phyloP scores from a whole-genome alignment of 37 sponge, comb jelly and placozoan genomes.

The Dysidea cf. avara region DNA sequence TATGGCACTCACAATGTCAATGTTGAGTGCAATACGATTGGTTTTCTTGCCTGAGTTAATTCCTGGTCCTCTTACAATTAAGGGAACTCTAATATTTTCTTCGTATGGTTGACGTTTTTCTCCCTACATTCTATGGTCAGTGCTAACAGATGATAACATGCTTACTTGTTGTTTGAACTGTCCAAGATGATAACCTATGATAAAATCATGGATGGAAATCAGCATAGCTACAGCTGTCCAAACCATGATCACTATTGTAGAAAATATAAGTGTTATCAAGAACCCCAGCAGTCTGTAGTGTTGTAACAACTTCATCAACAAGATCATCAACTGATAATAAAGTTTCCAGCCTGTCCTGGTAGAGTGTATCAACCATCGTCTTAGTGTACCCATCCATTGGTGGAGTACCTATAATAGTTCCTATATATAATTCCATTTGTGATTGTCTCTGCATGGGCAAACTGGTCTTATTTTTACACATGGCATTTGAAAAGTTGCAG shows the following conservation, averaged over 20 bases:
- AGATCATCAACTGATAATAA: slow-evolving; percentile 77
- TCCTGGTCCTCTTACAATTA: slow-evolving; percentile 78
- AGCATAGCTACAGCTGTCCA: not conserved
- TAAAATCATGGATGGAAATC: not conserved
- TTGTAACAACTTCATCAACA: slow-evolving; percentile 48
- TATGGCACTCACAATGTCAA: slow-evolving; percentile 59
- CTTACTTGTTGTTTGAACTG: slow-evolving; percentile 81
- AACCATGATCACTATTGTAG: slow-evolving; percentile 89
- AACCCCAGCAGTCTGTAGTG: slow-evolving; percentile 47
- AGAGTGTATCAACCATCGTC: slow-evolving; percentile 46
- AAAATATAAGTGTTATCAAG: slow-evolving; percentile 80
- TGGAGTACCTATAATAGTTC: slow-evolving; percentile 73
- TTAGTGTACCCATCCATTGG: slow-evolving; percentile 18
- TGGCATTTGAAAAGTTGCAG: too few species aligned
- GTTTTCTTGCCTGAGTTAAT: slow-evolving; percentile 29
- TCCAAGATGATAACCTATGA: slow-evolving; percentile 79
- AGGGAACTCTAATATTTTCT: slow-evolving; percentile 80
- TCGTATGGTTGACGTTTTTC: slow-evolving; percentile 87
- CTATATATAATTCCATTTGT: too few species aligned
- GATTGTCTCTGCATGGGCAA: too few species aligned
- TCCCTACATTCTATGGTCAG: slow-evolving; percentile 26
- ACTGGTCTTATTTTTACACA: too few species aligned
- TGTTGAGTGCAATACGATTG: slow-evolving; percentile 61
- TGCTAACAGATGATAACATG: too few species aligned
- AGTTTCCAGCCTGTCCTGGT: slow-evolving; percentile 45